Percentiles rank a stretch among this genome's conserved stretches.
Evolutionary conservation across 2,797 vertebrate genomes (phyloP).

Genomic region (Ptychobarbus kaznakovi): DNA sequence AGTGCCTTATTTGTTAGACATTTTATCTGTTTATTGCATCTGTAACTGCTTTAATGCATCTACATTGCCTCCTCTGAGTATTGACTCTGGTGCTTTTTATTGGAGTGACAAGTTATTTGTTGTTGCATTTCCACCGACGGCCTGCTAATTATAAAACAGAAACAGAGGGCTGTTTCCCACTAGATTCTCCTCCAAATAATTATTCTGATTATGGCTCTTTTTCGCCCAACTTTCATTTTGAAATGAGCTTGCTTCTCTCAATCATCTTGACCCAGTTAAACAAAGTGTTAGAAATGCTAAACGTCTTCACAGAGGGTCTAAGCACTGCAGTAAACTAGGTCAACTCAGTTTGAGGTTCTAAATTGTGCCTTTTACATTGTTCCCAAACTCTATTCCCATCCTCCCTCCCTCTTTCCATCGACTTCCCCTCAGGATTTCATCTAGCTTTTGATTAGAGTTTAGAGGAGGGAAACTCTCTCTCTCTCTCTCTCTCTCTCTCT

Average conservation of each 20-base stretch:
- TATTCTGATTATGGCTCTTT: constrained; percentile 5
- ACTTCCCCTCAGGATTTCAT: constrained; percentile 40
- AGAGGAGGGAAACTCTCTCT: constrained; percentile 33
- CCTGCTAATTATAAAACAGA: constrained; percentile 38
- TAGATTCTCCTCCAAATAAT: constrained; percentile 28
- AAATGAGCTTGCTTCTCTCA: constrained; percentile 39
- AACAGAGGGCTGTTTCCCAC: constrained; percentile 17
- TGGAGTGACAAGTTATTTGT: constrained; percentile 13
- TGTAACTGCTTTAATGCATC: constrained; percentile 12
- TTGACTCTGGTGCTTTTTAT: constrained; percentile 8
- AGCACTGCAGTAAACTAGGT: constrained; percentile 54
- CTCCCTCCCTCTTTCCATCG: constrained; percentile 42
- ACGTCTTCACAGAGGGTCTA: constrained; percentile 43
- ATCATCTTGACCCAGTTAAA: constrained; percentile 59
- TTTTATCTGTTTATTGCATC: constrained; percentile 3
- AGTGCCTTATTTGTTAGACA: background rate
- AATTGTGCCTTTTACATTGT: constrained; percentile 36
- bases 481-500: background rate
- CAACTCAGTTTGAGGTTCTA: constrained; percentile 30
- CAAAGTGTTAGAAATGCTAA: constrained; percentile 47
- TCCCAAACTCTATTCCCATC: constrained; percentile 25
- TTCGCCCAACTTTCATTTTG: constrained; percentile 1
- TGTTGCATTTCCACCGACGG: constrained; percentile 22
- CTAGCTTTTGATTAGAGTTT: constrained; percentile 42
- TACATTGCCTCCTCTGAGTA: constrained; percentile 1